These are phyloP conservation scores for Lysiphlebus fabarum DNA, from an alignment of 1,140 invertebrate genomes.

Conservation along the genomic window DNA sequence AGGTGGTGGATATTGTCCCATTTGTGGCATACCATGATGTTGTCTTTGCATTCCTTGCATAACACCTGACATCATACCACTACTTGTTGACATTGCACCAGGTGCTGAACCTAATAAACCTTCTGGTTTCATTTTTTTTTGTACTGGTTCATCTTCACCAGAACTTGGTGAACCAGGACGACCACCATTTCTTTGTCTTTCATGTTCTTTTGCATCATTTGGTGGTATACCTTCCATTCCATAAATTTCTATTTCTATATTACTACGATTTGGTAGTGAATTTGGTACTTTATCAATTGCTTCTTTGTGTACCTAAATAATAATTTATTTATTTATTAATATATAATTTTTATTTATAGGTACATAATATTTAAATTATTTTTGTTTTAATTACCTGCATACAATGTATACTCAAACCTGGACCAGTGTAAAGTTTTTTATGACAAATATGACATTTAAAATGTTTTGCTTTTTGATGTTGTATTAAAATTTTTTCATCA, in stretches of 20 bases:
- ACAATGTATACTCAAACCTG: slow-evolving; percentile 97
- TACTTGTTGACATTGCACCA: slow-evolving; percentile 48
- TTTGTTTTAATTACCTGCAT: slow-evolving; percentile 80
- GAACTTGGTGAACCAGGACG: slow-evolving; percentile 58
- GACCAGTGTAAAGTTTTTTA: slow-evolving; percentile 98
- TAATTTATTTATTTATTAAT: background rate
- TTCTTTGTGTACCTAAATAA: slow-evolving; percentile 94
- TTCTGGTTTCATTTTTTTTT: slow-evolving; percentile 68
- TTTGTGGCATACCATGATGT: slow-evolving; percentile 59
- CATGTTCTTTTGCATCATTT: slow-evolving; percentile 91
- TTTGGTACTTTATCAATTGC: slow-evolving; percentile 99
- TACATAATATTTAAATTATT: slow-evolving; percentile 3
- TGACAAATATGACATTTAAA: slow-evolving; percentile 99
- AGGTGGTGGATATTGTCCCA: slow-evolving; percentile 57
- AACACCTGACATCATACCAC: slow-evolving; percentile 58
- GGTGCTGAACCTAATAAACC: slow-evolving; percentile 59
- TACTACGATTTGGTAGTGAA: slow-evolving; percentile 93
- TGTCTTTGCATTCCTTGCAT: slow-evolving; percentile 53
- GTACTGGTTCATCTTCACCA: slow-evolving; percentile 75
- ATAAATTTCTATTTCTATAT: slow-evolving; percentile 99
- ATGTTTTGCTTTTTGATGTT: slow-evolving; percentile 99
- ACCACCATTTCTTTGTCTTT: slow-evolving; percentile 73
- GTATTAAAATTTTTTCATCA: slow-evolving; percentile 99
- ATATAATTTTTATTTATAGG: background rate
- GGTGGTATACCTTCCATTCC: slow-evolving; percentile 99